Percentiles rank a stretch among this genome's conserved stretches.
Conservation (phyloP, 1,140 invertebrate species). For the Magallana angulata region DNA sequence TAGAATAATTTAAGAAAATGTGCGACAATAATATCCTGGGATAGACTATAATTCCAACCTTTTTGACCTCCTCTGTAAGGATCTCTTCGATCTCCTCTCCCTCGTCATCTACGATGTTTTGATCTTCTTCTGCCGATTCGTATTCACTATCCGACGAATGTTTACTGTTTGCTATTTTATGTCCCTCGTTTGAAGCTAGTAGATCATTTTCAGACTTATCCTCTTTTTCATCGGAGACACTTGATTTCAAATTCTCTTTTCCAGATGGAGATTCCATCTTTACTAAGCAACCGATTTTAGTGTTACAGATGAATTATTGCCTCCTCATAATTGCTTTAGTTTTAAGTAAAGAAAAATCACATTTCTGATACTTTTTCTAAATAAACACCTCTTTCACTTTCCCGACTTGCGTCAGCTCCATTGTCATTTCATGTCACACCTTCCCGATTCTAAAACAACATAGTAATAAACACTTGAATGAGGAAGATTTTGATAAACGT, state of each 20-base stretch:
- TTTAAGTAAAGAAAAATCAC: neutral
- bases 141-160: constrained; percentile 41
- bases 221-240: constrained; percentile 1
- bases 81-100: constrained; percentile 22
- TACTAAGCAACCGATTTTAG: neutral
- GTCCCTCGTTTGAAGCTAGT: neutral
- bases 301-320: too few relatives aligned
- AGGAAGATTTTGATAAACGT: neutral
- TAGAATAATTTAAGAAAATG: too few relatives aligned
- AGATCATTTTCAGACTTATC: neutral
- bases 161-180: neutral
- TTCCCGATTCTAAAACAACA: neutral
- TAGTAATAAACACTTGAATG: neutral
- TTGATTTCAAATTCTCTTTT: neutral
- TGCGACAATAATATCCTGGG: too few relatives aligned
- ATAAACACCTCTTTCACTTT: neutral
- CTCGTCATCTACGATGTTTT: constrained; percentile 2
- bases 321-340: neutral
- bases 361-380: neutral
- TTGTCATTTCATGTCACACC: neutral
- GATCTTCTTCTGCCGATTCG: constrained; percentile 55
- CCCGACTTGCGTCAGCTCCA: neutral
- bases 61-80: constrained; percentile 57
- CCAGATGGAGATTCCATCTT: neutral
- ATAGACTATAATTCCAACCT: neutral